Conservation (phyloP, 2,113 vertebrate species). For the Atrichornis clamosus region DNA sequence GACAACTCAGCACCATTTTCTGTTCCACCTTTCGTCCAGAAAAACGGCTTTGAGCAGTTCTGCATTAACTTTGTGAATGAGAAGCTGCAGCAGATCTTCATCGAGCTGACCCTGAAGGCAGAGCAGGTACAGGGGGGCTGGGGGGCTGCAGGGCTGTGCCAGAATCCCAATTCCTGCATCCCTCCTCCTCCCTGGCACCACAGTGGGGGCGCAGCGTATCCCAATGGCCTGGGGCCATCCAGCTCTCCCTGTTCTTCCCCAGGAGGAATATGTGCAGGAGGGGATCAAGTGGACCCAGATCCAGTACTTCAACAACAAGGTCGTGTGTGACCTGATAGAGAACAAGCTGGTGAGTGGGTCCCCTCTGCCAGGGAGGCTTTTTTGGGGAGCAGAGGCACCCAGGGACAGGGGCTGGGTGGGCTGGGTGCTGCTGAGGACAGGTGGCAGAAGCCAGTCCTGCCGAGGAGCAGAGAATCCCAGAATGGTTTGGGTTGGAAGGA, state of each 20-base stretch:
- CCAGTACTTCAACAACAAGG: constrained; percentile 98
- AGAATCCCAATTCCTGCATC: not conserved
- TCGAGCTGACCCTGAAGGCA: constrained; percentile 95
- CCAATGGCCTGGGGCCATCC: fast-evolving
- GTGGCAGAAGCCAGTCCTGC: not conserved
- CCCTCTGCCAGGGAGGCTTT: not conserved
- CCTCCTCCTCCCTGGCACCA: fast-evolving
- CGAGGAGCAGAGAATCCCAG: not conserved
- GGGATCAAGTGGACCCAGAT: constrained; percentile 96
- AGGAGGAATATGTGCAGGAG: constrained; percentile 98
- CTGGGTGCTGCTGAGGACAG: not conserved
- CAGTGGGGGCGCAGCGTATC: not conserved
- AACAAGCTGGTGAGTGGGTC: constrained; percentile 88
- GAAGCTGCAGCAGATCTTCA: constrained; percentile 98
- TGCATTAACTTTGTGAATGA: constrained; percentile 99
- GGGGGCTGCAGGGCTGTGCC: not conserved
- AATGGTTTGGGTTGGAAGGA: not conserved
- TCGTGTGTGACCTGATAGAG: constrained; percentile 97
- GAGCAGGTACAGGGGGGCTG: constrained; percentile 82
- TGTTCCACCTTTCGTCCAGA: constrained; percentile 68
- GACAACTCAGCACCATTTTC: not conserved
- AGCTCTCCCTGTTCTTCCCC: not conserved
- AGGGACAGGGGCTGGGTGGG: fast-evolving
- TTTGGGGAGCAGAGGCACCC: not conserved
- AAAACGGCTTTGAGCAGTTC: constrained; percentile 97